A percentile compares a stretch with the other conserved stretches of the same genome.
These are phyloP conservation scores for Armadillidium nasatum DNA, from an alignment of 1,140 invertebrate genomes.

Conservation along the genomic window DNA sequence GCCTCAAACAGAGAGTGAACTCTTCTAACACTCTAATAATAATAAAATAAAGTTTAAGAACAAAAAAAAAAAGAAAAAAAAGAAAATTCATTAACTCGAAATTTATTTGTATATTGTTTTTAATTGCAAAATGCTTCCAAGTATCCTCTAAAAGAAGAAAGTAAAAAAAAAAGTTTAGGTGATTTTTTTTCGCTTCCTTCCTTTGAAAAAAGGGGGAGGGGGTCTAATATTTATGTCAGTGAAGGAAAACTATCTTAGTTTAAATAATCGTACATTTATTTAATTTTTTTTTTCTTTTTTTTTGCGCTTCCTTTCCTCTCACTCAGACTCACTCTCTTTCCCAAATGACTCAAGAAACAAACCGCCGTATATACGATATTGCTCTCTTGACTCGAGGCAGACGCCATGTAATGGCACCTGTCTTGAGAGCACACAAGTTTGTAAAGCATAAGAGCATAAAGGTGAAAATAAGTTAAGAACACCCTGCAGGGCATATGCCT, in stretches of 20 bases:
- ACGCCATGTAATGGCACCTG: not conserved
- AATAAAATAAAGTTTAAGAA: too few species aligned
- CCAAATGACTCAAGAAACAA: not conserved
- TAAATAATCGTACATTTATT: conserved; percentile 12
- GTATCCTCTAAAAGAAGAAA: too few species aligned
- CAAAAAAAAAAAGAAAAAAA: too few species aligned
- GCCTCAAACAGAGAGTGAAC: too few species aligned
- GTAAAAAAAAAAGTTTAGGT: too few species aligned
- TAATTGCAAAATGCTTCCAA: too few species aligned
- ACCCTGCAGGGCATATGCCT: not conserved
- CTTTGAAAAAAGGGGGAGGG: too few species aligned
- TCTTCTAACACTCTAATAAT: too few species aligned
- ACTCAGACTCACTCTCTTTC: not conserved
- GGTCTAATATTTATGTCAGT: not conserved
- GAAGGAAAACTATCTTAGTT: not conserved
- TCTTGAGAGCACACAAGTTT: not conserved
- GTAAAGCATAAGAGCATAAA: not conserved
- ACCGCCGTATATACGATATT: conserved; percentile 1
- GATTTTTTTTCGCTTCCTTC: too few species aligned
- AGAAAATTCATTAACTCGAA: too few species aligned
- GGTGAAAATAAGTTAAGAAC: conserved; percentile 7
- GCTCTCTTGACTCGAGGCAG: not conserved
- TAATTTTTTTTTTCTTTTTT: not conserved
- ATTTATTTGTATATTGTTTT: too few species aligned
- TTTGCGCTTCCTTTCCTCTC: not conserved